A percentile compares a stretch with the other conserved stretches of the same genome.
These are phyloP conservation scores for Auanema freiburgensis DNA, from an alignment of 2,888 invertebrate genomes.

Conservation along the genomic window DNA sequence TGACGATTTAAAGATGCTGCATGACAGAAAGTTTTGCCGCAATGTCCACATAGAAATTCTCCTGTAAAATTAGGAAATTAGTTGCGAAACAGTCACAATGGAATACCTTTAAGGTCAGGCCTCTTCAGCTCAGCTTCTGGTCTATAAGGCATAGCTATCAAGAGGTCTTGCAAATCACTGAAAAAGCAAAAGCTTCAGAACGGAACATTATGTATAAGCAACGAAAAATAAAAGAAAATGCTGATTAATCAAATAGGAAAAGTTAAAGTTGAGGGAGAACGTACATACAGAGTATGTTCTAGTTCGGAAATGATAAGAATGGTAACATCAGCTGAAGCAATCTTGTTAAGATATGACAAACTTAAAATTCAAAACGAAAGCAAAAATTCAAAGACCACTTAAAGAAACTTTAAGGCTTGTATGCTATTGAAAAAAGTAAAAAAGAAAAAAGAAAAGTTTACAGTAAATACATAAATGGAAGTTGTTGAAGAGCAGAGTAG, in stretches of 20 bases:
- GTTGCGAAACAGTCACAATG: background rate
- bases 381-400: too few relatives aligned
- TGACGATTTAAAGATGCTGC: slow-evolving; percentile 48
- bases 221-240: background rate
- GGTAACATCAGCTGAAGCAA: too few relatives aligned
- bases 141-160: slow-evolving; percentile 41
- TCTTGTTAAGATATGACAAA: too few relatives aligned
- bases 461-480: background rate
- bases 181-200: too few relatives aligned
- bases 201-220: too few relatives aligned
- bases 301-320: too few relatives aligned
- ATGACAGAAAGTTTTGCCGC: slow-evolving; percentile 51
- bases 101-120: slow-evolving; percentile 44
- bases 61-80: slow-evolving; percentile 22
- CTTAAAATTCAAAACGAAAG: too few relatives aligned
- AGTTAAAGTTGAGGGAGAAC: background rate
- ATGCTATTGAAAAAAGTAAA: background rate
- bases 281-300: too few relatives aligned
- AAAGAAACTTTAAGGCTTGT: background rate
- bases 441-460: slow-evolving; percentile 3
- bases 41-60: slow-evolving; percentile 48
- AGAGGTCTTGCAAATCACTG: too few relatives aligned
- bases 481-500: background rate
- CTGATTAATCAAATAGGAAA: slow-evolving; percentile 3
- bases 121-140: slow-evolving; percentile 49